These are phyloP conservation scores for Eledona agricola DNA, from an alignment of 2,888 invertebrate genomes.

Conservation along the genomic window DNA sequence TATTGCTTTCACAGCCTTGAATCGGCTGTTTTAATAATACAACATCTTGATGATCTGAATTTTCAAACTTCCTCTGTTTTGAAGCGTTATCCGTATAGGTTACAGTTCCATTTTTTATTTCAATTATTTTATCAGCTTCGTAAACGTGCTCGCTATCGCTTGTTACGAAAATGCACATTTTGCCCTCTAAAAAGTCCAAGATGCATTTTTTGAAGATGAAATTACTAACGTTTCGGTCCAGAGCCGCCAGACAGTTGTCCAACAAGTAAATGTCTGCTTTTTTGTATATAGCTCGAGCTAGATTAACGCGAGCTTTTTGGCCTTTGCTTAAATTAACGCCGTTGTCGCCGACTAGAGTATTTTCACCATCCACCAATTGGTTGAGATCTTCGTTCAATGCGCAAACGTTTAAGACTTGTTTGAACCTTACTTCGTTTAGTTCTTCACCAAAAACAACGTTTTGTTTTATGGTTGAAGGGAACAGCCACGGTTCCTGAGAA, in stretches of 20 bases:
- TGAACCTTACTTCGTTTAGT: slow-evolving; percentile 66
- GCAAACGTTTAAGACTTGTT: slow-evolving; percentile 71
- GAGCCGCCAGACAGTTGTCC: slow-evolving; percentile 88
- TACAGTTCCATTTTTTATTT: slow-evolving; percentile 62
- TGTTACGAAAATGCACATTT: slow-evolving; percentile 77
- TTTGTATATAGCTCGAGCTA: slow-evolving; percentile 84
- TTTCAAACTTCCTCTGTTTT: slow-evolving; percentile 63
- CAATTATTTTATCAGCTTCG: slow-evolving; percentile 55
- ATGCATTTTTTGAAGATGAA: slow-evolving; percentile 85
- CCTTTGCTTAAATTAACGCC: slow-evolving; percentile 79
- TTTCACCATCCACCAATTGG: slow-evolving; percentile 79
- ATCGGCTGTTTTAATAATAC: background rate
- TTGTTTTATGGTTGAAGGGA: slow-evolving; percentile 71
- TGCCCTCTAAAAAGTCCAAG: slow-evolving; percentile 68
- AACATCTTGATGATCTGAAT: slow-evolving; percentile 5
- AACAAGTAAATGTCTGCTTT: slow-evolving; percentile 84
- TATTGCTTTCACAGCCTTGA: background rate
- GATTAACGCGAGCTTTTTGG: slow-evolving; percentile 85
- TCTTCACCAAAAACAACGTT: slow-evolving; percentile 80
- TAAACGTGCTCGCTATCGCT: slow-evolving; percentile 72
- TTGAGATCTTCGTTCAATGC: slow-evolving; percentile 76
- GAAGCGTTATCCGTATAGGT: slow-evolving; percentile 71
- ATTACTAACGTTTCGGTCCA: slow-evolving; percentile 87
- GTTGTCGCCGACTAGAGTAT: slow-evolving; percentile 80
- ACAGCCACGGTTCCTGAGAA: slow-evolving; percentile 71